phyloP scores from a whole-genome alignment of 2,888 invertebrate genomes.

The Cetonia aurata region DNA sequence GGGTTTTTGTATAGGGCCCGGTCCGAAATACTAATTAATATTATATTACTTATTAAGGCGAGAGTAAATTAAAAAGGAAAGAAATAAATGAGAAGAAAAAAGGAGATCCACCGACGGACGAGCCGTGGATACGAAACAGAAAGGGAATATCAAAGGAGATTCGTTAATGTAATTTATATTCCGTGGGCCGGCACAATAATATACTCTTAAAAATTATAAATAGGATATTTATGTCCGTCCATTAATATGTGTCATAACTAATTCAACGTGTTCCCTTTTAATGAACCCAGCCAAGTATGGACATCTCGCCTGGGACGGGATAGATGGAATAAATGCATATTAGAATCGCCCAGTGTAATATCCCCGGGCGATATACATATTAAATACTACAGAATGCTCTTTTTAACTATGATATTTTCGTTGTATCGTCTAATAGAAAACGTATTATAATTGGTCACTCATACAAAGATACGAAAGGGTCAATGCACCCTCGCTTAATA shows the following conservation, averaged over 20 bases:
- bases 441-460: not conserved
- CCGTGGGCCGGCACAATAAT: conserved; percentile 43
- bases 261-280: conserved; percentile 34
- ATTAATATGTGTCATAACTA: conserved; percentile 43
- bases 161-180: conserved; percentile 45
- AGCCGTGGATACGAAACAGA: not conserved
- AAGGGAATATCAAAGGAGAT: conserved; percentile 21
- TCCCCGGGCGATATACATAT: no score
- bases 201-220: conserved; percentile 45
- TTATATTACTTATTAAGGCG: conserved; percentile 49
- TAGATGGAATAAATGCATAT: no score
- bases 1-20: not conserved
- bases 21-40: conserved; percentile 51
- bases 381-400: no score
- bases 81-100: conserved; percentile 8
- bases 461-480: not conserved
- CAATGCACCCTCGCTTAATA: conserved; percentile 1
- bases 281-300: conserved; percentile 30
- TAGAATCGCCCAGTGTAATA: no score
- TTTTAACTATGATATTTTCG: no score
- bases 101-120: not conserved
- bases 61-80: conserved; percentile 32
- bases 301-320: not conserved
- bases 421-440: no score
- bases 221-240: conserved; percentile 45